Evolutionary conservation across 2,113 vertebrate species (phyloP), one percentile per base, ranked within the genome.

Genomic region (Bostrychus sinensis): DNA sequence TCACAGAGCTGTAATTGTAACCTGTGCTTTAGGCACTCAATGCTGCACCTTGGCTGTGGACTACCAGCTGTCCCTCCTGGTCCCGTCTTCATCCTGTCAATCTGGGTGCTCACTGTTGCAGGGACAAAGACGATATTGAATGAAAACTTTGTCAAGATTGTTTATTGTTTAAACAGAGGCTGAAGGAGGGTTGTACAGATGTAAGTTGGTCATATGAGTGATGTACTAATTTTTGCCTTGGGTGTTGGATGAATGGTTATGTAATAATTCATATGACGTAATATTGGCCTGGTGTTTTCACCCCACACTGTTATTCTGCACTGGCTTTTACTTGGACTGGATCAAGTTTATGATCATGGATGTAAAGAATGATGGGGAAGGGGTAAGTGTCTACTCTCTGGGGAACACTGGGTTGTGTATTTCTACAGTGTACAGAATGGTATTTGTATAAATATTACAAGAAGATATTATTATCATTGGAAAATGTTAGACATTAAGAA

Each of bases 341-440:
- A 77, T 81, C 75, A 64, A 54, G 41, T 63, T 78, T 73, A 63
- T 78, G 82, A 78, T 81, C 77, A 25, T 75, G 71, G 79, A 77
- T 72, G 77, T 75, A 57, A 66, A 55, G 41, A 45, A 51, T 34
- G 65, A 48, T 46, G 32, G 56, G 43, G 14, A 46, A 62, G 41
- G 58, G 25, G 17, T 8, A 58, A 53, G 57, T 23, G 56, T 61
- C 66, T 60, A 63, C 48, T 51, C 59, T 62, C 39, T 13, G 39
- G 75, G 80, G 58, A 37, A 59, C 76, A 65, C 68, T 25, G 66
- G 81, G 78, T 84, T 78, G 82, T 88, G 93, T 92, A 91, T 92
- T 94, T 95, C 91, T 95, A 95, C 94, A 91, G 85, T 92, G 92
- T 94, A 95, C 92, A 94, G 92, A 94, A 93, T 92, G 87, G 81